Evolutionary conservation across 2,797 vertebrate species (phyloP).

Genomic region (Tauraco hartlaubi): DNA sequence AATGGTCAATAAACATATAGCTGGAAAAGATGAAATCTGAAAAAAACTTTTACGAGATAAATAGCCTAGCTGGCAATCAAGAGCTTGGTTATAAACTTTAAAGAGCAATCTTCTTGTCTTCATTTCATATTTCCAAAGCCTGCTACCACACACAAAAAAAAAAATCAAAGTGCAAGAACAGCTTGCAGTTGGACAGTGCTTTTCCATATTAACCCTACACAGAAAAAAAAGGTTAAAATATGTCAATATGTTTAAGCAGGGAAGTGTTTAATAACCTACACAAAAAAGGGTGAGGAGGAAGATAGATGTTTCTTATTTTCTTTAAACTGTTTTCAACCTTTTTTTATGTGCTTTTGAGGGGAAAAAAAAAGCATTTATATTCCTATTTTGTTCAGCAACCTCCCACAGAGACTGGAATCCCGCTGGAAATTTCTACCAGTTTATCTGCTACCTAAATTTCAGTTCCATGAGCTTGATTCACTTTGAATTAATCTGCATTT

Average conservation of each 20-base stretch:
- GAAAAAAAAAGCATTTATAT: background rate
- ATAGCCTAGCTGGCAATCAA: background rate
- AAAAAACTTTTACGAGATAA: background rate
- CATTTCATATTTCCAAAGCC: background rate
- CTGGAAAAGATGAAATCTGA: background rate
- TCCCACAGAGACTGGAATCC: slow-evolving; percentile 29
- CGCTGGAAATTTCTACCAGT: slow-evolving; percentile 21
- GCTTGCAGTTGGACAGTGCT: background rate
- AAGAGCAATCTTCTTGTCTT: background rate
- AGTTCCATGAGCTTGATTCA: background rate
- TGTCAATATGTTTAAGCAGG: background rate
- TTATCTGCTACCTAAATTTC: slow-evolving; percentile 30
- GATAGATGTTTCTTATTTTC: slow-evolving; percentile 73
- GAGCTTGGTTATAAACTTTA: background rate
- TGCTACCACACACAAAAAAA: background rate
- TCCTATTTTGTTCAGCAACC: slow-evolving; percentile 26
- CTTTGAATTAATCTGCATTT: slow-evolving; percentile 6
- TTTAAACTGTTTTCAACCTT: slow-evolving; percentile 51
- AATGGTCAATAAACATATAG: background rate
- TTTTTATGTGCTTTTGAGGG: slow-evolving; percentile 24
- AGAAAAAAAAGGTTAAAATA: background rate
- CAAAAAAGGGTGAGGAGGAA: slow-evolving; percentile 23
- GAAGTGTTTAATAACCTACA: slow-evolving; percentile 28
- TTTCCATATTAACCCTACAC: background rate
- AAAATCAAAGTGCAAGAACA: background rate